A percentile compares a stretch with the other conserved stretches of the same genome.
Conservation (phyloP, 2,113 vertebrate genomes). For the Megaleporinus macrocephalus region DNA sequence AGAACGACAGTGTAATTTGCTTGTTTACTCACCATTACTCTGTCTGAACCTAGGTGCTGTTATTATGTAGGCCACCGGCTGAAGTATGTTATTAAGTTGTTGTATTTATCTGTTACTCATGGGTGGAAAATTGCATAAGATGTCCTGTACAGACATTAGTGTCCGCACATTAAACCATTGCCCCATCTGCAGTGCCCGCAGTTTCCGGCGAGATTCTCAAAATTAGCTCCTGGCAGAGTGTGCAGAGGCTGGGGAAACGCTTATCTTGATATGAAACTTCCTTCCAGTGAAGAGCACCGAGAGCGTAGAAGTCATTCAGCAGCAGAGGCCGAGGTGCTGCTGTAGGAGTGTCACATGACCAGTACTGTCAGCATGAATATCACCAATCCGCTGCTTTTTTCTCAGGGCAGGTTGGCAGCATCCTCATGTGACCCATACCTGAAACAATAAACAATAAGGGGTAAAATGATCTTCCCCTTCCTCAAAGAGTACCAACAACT, state of each 20-base stretch:
- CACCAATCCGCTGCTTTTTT: not conserved
- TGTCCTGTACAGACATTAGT: too few species aligned
- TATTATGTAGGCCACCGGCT: too few species aligned
- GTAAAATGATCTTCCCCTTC: not conserved
- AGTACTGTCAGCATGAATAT: not conserved
- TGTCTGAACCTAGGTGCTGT: too few species aligned
- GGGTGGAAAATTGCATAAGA: not conserved
- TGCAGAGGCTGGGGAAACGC: not conserved
- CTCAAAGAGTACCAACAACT: not conserved
- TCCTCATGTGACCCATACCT: not conserved
- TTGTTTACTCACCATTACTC: too few species aligned
- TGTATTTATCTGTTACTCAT: too few species aligned
- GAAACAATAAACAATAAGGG: not conserved
- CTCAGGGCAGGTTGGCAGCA: not conserved
- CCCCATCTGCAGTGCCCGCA: not conserved
- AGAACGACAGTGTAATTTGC: too few species aligned
- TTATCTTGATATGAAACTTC: not conserved
- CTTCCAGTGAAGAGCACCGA: not conserved
- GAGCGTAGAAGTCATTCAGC: too few species aligned
- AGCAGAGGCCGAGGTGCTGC: not conserved
- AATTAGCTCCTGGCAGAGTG: not conserved
- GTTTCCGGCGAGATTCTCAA: not conserved
- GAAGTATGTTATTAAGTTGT: too few species aligned
- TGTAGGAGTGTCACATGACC: not conserved
- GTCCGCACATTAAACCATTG: too few species aligned